Conservation (phyloP, 2,113 vertebrate genomes). For the Suncus etruscus region DNA sequence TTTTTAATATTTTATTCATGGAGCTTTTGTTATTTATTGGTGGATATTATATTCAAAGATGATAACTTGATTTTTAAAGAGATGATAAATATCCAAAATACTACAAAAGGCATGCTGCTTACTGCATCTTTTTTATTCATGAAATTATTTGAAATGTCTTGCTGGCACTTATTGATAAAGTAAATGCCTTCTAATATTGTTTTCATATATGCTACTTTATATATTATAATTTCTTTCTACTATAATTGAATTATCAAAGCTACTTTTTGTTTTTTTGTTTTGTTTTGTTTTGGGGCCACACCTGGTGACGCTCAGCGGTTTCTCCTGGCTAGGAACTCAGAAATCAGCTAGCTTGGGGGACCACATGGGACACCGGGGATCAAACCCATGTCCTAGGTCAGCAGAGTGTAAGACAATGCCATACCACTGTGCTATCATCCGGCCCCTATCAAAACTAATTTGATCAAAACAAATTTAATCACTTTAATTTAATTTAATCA, state of each 20-base stretch:
- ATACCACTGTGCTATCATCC: too few species aligned
- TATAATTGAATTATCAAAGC: neutral
- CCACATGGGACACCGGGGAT: too few species aligned
- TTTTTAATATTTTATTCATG: slow-evolving; percentile 40
- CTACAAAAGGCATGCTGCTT: neutral
- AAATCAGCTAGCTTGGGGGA: too few species aligned
- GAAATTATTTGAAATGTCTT: slow-evolving; percentile 57
- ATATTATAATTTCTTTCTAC: slow-evolving; percentile 58
- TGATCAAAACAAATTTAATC: too few species aligned
- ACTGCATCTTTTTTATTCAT: slow-evolving; percentile 55
- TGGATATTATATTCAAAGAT: slow-evolving; percentile 43
- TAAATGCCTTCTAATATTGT: slow-evolving; percentile 59
- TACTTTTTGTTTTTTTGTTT: too few species aligned
- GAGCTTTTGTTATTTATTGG: neutral
- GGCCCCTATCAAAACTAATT: too few species aligned
- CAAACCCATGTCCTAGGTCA: too few species aligned
- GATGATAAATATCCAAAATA: slow-evolving; percentile 15
- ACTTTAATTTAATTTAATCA: slow-evolving; percentile 68
- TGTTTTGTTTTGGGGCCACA: too few species aligned
- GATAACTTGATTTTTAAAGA: slow-evolving; percentile 59
- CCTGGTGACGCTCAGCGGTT: too few species aligned
- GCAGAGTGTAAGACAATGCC: too few species aligned
- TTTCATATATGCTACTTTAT: slow-evolving; percentile 25
- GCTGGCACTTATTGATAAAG: slow-evolving; percentile 26
- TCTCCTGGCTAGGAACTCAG: too few species aligned